Conservation (phyloP, 1,140 invertebrate genomes). For the Zaprionus gabonicus region DNA sequence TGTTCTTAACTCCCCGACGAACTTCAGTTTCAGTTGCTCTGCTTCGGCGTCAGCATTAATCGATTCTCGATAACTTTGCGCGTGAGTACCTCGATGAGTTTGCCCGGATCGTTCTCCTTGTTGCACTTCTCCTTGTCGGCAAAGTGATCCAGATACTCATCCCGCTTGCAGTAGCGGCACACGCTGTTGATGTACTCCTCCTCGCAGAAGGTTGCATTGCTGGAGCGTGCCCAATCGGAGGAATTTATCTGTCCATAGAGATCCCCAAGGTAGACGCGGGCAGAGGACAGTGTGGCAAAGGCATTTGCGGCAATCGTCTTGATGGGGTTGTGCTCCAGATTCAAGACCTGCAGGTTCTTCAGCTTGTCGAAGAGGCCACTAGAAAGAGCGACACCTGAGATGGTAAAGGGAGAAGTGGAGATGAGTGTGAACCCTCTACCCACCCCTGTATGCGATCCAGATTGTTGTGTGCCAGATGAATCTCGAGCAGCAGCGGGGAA, state of each 20-base stretch:
- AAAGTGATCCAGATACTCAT: slow-evolving; percentile 69
- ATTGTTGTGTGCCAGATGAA: slow-evolving; percentile 66
- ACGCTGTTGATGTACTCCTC: slow-evolving; percentile 69
- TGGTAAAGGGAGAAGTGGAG: not conserved
- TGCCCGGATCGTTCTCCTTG: slow-evolving; percentile 52
- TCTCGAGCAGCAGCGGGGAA: slow-evolving; percentile 56
- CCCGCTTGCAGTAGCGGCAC: slow-evolving; percentile 68
- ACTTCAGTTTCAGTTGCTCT: slow-evolving; percentile 26
- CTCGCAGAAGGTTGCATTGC: slow-evolving; percentile 69
- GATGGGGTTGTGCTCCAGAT: slow-evolving; percentile 72
- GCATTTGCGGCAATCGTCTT: slow-evolving; percentile 66
- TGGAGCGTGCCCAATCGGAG: slow-evolving; percentile 59
- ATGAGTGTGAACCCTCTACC: not conserved
- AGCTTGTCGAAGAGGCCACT: slow-evolving; percentile 69
- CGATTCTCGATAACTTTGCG: slow-evolving; percentile 56
- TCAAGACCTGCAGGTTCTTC: slow-evolving; percentile 60
- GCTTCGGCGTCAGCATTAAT: slow-evolving; percentile 16
- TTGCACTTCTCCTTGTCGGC: slow-evolving; percentile 68
- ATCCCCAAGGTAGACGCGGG: slow-evolving; percentile 67
- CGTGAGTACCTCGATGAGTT: slow-evolving; percentile 51
- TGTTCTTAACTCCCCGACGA: not conserved
- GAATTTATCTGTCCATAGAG: slow-evolving; percentile 29
- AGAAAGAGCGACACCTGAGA: not conserved
- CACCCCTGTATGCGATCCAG: slow-evolving; percentile 70
- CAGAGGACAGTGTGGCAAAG: slow-evolving; percentile 49